Evolutionary conservation across 1,140 invertebrate species (phyloP), one percentile per base, ranked within the genome.

Genomic region (Apis laboriosa): DNA sequence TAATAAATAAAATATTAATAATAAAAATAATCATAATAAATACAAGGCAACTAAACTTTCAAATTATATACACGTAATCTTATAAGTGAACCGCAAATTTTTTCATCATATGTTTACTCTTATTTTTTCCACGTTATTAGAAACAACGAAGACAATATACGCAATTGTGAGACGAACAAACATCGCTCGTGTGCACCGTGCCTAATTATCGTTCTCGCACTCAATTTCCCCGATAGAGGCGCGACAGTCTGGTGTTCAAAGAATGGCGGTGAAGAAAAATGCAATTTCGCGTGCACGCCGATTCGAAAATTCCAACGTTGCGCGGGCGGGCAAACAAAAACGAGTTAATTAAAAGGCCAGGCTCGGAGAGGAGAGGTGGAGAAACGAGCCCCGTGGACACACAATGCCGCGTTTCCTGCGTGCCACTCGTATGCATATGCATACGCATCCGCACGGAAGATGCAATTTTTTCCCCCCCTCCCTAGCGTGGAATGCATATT

Each of bases 401-500:
- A 66, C 71, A 66, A 75, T 56, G 61, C 60, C 17, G 71, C 7
- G 71, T 55, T 34, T 55, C 19, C 49, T 71, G 70, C 58, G 43
- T 21, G 28, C 58, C 61, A 61, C 8, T 13, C 63, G 66, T 70
- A 86, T 84, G 82, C 87, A 89, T 88, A 89, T 79, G 86, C 79
- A 86, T 88, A 74, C 43, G 63, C 43, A 28, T 63, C 53, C 56
- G 61, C 28, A 49, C 67, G 82, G 55, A 84, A 84, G 68, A 73
- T 60, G 77, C 63, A 75, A 77, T 82, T 82, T 82, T 81, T 81
- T 21, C 15, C 43, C 34, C 34, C 34, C 34, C 34, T 43, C 5
- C 5, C 34, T 43, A 43, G 34, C 43, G n/a, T 17, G 80, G 58
- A 68, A 81, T 81, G 73, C 80, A 82, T 77, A 82, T 82, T 77